phyloP scores from a whole-genome alignment of 2,113 vertebrate species.

The Eublepharis macularius region DNA sequence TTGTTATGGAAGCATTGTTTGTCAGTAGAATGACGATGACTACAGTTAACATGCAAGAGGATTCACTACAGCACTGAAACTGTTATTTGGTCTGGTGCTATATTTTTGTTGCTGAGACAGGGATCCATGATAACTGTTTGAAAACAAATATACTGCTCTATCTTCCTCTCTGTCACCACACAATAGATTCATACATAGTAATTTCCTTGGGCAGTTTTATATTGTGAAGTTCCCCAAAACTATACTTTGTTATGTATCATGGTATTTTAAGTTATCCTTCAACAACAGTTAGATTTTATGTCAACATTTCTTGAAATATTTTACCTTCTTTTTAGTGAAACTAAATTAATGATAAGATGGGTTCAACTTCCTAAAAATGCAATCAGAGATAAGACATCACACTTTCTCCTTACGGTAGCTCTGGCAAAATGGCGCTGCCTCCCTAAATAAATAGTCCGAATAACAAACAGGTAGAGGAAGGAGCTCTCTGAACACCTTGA shows the following conservation, averaged over 20 bases:
- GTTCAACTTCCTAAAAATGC: conserved; percentile 2
- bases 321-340: conserved; percentile 28
- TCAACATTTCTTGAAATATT: not conserved
- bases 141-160: not conserved
- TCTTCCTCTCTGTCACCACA: not conserved
- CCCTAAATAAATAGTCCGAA: not conserved
- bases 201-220: not conserved
- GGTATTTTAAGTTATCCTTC: not conserved
- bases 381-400: conserved; percentile 26
- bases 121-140: not conserved
- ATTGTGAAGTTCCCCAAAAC: not conserved
- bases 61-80: not conserved
- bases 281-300: not conserved
- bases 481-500: not conserved
- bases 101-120: not conserved
- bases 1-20: not conserved
- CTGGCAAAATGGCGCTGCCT: not conserved
- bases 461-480: conserved; percentile 22
- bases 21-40: not conserved
- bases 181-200: not conserved
- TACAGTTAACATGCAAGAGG: not conserved
- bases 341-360: conserved; percentile 22
- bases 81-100: not conserved
- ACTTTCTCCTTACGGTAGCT: not conserved
- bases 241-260: conserved; percentile 14